Conservation (phyloP, 2,888 invertebrate species). For the Trachelus troglodyta region DNA sequence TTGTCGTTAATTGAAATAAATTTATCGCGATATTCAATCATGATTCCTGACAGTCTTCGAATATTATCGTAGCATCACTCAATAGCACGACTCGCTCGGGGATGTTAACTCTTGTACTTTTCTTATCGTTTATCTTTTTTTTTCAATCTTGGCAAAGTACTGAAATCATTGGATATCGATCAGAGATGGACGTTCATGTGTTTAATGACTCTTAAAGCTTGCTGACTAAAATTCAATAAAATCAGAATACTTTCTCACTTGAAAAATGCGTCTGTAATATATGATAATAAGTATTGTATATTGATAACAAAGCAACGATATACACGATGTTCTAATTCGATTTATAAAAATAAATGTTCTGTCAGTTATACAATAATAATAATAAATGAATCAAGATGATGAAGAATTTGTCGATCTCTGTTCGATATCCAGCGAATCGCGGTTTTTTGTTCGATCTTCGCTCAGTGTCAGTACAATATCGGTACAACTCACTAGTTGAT, state of each 20-base stretch:
- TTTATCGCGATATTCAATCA: background rate
- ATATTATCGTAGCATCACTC: background rate
- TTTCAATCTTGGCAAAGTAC: background rate
- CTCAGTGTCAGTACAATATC: conserved; percentile 53
- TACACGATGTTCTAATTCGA: background rate
- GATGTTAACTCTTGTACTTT: background rate
- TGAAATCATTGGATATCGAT: background rate
- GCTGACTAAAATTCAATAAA: background rate
- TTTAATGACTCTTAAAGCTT: background rate
- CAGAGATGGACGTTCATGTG: background rate
- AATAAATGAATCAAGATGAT: background rate
- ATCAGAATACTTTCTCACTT: background rate
- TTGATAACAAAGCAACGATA: background rate
- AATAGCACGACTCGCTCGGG: background rate
- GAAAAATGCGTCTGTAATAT: background rate
- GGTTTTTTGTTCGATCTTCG: background rate
- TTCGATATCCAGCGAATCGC: background rate
- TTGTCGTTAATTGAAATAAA: background rate
- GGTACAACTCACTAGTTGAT: conserved; percentile 65
- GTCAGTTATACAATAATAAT: background rate
- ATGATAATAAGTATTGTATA: background rate
- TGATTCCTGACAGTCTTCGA: background rate
- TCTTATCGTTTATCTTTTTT: background rate
- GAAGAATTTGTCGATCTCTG: background rate
- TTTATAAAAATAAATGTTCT: background rate